Evolutionary conservation across 2,113 vertebrate genomes (phyloP).

Genomic region (Miniopterus natalensis): DNA sequence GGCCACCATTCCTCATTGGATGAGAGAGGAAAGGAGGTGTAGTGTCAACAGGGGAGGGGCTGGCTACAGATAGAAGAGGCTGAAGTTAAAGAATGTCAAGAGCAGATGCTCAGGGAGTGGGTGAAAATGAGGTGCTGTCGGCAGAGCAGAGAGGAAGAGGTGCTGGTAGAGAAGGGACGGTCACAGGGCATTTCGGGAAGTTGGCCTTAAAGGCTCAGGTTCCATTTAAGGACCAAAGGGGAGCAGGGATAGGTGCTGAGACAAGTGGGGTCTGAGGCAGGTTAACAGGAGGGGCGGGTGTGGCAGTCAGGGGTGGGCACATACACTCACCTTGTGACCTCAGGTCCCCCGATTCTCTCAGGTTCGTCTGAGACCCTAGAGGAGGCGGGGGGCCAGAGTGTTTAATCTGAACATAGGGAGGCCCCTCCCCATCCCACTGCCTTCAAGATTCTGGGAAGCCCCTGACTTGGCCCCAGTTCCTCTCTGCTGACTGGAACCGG

Average conservation of each 20-base stretch:
- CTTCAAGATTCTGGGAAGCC: not conserved
- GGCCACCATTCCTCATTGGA: accelerated
- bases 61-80: not conserved
- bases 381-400: not conserved
- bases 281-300: not conserved
- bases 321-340: conserved; percentile 94
- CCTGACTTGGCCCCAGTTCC: not conserved
- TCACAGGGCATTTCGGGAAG: not conserved
- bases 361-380: conserved; percentile 98
- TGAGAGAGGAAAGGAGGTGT: not conserved
- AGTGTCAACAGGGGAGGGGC: no score
- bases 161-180: not conserved
- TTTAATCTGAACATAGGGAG: not conserved
- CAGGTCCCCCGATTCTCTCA: conserved; percentile 98
- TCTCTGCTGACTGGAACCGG: not conserved
- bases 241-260: not conserved
- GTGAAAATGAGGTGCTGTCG: not conserved
- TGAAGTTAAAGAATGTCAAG: not conserved
- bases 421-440: not conserved
- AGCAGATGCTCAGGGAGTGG: not conserved
- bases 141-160: not conserved
- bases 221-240: not conserved
- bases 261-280: not conserved
- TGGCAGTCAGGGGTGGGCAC: not conserved
- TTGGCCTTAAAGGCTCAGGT: not conserved